Percentiles rank a stretch among this genome's conserved stretches.
phyloP scores from a whole-genome alignment of 2,797 vertebrate genomes.

The Argya squamiceps region DNA sequence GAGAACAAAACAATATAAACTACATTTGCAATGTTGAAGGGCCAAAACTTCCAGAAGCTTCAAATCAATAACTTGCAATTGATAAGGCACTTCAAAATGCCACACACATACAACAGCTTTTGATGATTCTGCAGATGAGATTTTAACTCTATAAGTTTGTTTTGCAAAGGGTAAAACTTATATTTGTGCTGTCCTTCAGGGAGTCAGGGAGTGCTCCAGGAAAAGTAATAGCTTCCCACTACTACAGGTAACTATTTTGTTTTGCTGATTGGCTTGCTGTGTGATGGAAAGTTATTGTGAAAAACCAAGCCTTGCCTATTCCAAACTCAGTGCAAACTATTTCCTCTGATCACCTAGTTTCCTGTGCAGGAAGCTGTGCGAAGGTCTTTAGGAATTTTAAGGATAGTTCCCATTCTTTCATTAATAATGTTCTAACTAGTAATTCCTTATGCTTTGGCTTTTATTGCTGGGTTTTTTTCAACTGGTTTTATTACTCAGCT shows the following conservation, averaged over 20 bases:
- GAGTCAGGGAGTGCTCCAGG: slow-evolving; percentile 57
- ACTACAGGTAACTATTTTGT: slow-evolving; percentile 51
- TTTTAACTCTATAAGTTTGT: not conserved
- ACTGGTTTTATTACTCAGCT: not conserved
- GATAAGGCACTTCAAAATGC: not conserved
- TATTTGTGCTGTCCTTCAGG: slow-evolving; percentile 43
- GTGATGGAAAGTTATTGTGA: not conserved
- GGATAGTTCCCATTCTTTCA: not conserved
- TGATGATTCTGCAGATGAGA: not conserved
- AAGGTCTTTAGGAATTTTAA: not conserved
- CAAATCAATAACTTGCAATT: not conserved
- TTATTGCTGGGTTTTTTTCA: not conserved
- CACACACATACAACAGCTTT: not conserved
- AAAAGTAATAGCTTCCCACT: slow-evolving; percentile 65
- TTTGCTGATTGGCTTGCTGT: slow-evolving; percentile 40
- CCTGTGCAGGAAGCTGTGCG: not conserved
- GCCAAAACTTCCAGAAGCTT: not conserved
- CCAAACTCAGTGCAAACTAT: not conserved
- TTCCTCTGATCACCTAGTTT: not conserved
- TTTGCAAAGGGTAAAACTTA: slow-evolving; percentile 12
- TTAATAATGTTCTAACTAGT: slow-evolving; percentile 41
- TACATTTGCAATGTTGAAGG: not conserved
- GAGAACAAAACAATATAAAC: not conserved
- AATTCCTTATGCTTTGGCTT: not conserved
- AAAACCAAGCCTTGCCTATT: slow-evolving; percentile 6